Evolutionary conservation across 1,140 invertebrate genomes (phyloP), one percentile per base, ranked within the genome.

Genomic region (Drosophila willistoni): DNA sequence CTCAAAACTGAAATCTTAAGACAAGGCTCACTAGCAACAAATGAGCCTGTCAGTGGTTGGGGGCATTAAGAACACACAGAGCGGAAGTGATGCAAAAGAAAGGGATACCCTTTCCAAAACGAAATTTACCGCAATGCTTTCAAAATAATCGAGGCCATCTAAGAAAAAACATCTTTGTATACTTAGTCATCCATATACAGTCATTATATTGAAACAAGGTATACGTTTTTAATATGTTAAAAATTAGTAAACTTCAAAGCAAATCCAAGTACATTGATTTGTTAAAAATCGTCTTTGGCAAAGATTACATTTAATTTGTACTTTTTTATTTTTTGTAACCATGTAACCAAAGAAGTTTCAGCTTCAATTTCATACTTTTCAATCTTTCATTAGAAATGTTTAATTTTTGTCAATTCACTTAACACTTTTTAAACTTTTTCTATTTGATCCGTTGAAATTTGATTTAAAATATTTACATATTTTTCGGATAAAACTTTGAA

Each of bases 21-120:
- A 77, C 68, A 81, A 72, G 81, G 79, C 83, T 82, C 79, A 82
- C 65, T 56, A 71, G 79, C 79, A 82, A 79, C 71, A 86, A 87
- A 87, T 82, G 82, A 82, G 79, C 63, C 82, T 81, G 81, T 81
- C 81, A 81, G 34, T 77, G 77, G 14, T 51, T 36, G 14, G 44
- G 44, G 13, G 17, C 7, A 19, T 7, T 17, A 12, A 51, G 19
- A 51, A 22, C 44, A 13, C n/a, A 13, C 61, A 57, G 73, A 54
- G 73, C 66, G 73, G 41, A 68, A 68, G 29, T 34, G 51, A 41
- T 2, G 59, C 41, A 64, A 25, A 10, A 13, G 25, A 72, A 75
- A 51, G 33, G 64, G 71, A 59, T 63, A 42, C 22, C 47, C 56
- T 64, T 74, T 74, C 67, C 36, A 68, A 68, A 59, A 62, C 51